A percentile compares a stretch with the other conserved stretches of the same genome.
These are phyloP conservation scores for Peromyscus maniculatus DNA, from an alignment of 2,113 vertebrate genomes.

Conservation along the genomic window DNA sequence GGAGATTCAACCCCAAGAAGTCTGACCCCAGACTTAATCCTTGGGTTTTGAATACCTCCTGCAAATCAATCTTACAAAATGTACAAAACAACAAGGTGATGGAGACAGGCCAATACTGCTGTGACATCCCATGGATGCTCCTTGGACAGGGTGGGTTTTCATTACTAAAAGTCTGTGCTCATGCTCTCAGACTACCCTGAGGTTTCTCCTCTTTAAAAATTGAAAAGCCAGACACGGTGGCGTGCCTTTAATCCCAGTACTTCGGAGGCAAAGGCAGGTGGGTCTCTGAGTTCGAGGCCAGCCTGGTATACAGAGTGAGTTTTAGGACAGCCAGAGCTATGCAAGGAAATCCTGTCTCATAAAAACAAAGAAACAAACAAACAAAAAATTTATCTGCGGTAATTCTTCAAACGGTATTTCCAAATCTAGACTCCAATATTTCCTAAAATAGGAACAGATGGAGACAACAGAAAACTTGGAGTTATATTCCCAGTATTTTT, in stretches of 20 bases:
- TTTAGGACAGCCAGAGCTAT: not conserved
- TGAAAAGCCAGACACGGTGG: not conserved
- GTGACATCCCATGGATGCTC: too few relatives aligned
- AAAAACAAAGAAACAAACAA: not conserved
- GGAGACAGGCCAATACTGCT: not conserved
- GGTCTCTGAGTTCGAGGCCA: too few relatives aligned
- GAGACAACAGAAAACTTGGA: not conserved
- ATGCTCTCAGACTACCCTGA: not conserved
- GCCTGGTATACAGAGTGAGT: not conserved
- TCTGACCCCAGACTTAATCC: not conserved
- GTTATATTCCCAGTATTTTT: not conserved
- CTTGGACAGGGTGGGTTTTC: not conserved
- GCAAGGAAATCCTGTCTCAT: not conserved
- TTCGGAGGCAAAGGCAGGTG: not conserved
- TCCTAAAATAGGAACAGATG: not conserved
- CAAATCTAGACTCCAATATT: not conserved
- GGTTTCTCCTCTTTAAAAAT: not conserved
- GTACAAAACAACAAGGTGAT: not conserved
- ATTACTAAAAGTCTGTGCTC: not conserved
- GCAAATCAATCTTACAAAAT: not conserved
- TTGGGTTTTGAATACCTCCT: too few relatives aligned
- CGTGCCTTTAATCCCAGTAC: not conserved
- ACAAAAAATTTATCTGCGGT: not conserved
- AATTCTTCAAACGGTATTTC: conserved; percentile 27
- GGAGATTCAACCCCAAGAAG: not conserved